These are phyloP conservation scores for Cynodonichthys magdalenae DNA, from an alignment of 2,797 vertebrate species.

Conservation along the genomic window DNA sequence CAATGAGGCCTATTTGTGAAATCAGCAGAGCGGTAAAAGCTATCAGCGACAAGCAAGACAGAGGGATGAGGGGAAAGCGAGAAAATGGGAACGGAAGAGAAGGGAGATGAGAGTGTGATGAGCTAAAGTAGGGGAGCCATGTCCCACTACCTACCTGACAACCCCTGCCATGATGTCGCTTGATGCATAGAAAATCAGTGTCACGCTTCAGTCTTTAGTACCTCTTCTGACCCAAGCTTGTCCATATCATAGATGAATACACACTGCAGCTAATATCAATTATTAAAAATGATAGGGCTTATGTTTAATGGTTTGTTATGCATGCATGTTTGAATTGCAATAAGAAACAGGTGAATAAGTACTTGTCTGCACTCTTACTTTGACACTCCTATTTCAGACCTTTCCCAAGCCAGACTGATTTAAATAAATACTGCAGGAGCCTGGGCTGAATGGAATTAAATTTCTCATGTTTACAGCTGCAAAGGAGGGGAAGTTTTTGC, in stretches of 20 bases:
- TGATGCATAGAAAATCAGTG: conserved; percentile 61
- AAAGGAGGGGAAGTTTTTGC: conserved; percentile 39
- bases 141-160: conserved; percentile 68
- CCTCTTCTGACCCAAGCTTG: conserved; percentile 29
- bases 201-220: conserved; percentile 32
- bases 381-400: conserved; percentile 8
- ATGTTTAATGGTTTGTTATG: conserved; percentile 6
- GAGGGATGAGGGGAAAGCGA: conserved; percentile 46
- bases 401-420: conserved; percentile 34
- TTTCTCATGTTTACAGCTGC: conserved; percentile 52
- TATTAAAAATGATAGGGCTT: conserved; percentile 31
- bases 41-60: conserved; percentile 72
- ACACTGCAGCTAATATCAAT: conserved; percentile 41
- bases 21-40: conserved; percentile 81
- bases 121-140: conserved; percentile 65
- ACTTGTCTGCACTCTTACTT: conserved; percentile 28
- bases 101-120: conserved; percentile 49
- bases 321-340: conserved; percentile 12
- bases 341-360: conserved; percentile 36
- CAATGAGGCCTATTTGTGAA: conserved; percentile 86
- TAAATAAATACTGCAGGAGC: conserved; percentile 60
- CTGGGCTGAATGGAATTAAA: conserved; percentile 52
- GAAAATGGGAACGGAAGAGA: conserved; percentile 20
- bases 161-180: conserved; percentile 59
- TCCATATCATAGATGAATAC: conserved; percentile 29